phyloP scores from a whole-genome alignment of 2,797 vertebrate species.

The Prionace glauca region DNA sequence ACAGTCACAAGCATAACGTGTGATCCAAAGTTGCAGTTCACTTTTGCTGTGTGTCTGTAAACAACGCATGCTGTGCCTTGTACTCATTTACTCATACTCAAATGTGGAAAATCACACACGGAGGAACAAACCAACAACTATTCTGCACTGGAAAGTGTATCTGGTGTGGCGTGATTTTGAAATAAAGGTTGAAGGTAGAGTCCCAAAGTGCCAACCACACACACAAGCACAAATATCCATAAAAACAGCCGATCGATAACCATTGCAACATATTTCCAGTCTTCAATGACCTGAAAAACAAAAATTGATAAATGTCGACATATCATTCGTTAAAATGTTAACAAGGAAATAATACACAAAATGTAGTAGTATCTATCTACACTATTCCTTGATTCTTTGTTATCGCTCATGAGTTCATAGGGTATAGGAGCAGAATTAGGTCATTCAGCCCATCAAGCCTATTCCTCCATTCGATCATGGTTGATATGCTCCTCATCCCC shows the following conservation, averaged over 20 bases:
- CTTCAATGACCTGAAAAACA: conserved; percentile 62
- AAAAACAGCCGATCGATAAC: conserved; percentile 72
- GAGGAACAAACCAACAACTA: not conserved
- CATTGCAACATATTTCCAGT: conserved; percentile 76
- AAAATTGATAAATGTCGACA: conserved; percentile 35
- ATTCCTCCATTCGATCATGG: too few species aligned
- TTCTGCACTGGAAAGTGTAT: not conserved
- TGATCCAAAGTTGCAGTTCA: not conserved
- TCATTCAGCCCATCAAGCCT: too few species aligned
- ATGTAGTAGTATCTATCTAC: not conserved
- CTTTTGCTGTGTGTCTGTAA: not conserved
- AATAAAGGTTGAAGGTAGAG: conserved; percentile 72
- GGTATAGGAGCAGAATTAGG: too few species aligned
- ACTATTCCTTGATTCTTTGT: not conserved
- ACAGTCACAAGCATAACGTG: not conserved
- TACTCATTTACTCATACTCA: not conserved
- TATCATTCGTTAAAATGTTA: not conserved
- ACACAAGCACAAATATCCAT: conserved; percentile 74
- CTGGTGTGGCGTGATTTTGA: conserved; percentile 64
- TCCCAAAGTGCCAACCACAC: conserved; percentile 66
- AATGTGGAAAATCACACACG: not conserved
- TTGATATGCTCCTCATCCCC: too few species aligned
- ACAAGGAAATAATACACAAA: not conserved
- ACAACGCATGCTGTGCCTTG: not conserved
- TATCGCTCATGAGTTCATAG: not conserved